phyloP scores from a whole-genome alignment of 1,140 invertebrate genomes.

The Calliphora vicina region DNA sequence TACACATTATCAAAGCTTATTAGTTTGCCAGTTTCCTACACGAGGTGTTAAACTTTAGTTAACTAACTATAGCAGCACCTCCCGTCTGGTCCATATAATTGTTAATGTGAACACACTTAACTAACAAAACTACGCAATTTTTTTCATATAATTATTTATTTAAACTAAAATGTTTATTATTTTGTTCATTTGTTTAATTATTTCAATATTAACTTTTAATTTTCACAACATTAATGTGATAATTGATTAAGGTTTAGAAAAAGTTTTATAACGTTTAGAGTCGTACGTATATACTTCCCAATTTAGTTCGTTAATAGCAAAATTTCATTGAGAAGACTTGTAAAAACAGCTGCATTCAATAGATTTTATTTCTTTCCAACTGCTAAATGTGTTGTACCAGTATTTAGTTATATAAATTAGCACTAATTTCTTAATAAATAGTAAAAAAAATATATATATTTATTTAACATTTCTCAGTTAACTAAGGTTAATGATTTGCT shows the following conservation, averaged over 20 bases:
- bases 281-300: background rate
- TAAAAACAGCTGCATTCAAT: background rate
- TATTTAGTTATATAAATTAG: background rate
- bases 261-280: background rate
- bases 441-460: background rate
- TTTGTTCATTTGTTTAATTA: background rate
- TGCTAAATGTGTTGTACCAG: background rate
- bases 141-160: background rate
- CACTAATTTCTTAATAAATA: conserved; percentile 1
- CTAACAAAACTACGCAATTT: background rate
- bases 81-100: too few relatives aligned
- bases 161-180: background rate
- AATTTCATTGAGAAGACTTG: background rate
- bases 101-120: too few relatives aligned
- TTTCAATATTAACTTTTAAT: background rate
- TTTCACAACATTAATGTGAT: conserved; percentile 1
- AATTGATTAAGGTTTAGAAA: background rate
- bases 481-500: background rate
- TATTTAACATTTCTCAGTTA: background rate
- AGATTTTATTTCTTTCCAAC: too few relatives aligned
- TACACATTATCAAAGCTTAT: too few relatives aligned
- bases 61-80: too few relatives aligned
- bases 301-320: background rate
- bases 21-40: too few relatives aligned
- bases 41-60: too few relatives aligned